phyloP scores from a whole-genome alignment of 2,888 invertebrate species.

The Thera britannica region DNA sequence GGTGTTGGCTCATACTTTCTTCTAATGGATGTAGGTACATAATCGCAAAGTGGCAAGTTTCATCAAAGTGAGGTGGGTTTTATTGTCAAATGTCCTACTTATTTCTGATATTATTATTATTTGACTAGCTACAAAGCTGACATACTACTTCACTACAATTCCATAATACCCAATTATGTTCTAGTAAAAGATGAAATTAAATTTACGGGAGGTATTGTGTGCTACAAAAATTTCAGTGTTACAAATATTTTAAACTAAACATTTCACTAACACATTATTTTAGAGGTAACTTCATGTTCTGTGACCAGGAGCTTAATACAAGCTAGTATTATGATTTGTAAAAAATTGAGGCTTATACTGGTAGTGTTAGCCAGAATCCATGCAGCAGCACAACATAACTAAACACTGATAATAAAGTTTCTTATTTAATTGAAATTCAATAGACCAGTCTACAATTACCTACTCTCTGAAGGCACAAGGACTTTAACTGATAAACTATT shows the following conservation, averaged over 20 bases:
- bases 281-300: conserved; percentile 19
- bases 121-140: conserved; percentile 36
- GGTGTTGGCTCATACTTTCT: conserved; percentile 47
- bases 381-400: conserved; percentile 2
- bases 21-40: conserved; percentile 35
- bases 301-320: conserved; percentile 3
- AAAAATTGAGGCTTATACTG: background rate
- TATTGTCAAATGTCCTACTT: conserved; percentile 39
- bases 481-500: conserved; percentile 28
- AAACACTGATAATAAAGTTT: conserved; percentile 17
- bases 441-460: conserved; percentile 24
- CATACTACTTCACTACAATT: conserved; percentile 36
- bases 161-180: conserved; percentile 28
- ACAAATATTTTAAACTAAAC: background rate
- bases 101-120: conserved; percentile 27
- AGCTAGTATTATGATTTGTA: background rate
- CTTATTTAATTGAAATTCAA: conserved; percentile 17
- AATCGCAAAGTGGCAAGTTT: conserved; percentile 42
- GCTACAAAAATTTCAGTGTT: conserved; percentile 12
- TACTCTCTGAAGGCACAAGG: conserved; percentile 49
- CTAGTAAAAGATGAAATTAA: conserved; percentile 25
- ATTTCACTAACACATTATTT: conserved; percentile 1
- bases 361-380: background rate
- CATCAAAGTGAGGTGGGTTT: conserved; percentile 37
- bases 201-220: background rate